These are phyloP conservation scores for Cinara cedri DNA, from an alignment of 2,888 invertebrate genomes.

Conservation along the genomic window DNA sequence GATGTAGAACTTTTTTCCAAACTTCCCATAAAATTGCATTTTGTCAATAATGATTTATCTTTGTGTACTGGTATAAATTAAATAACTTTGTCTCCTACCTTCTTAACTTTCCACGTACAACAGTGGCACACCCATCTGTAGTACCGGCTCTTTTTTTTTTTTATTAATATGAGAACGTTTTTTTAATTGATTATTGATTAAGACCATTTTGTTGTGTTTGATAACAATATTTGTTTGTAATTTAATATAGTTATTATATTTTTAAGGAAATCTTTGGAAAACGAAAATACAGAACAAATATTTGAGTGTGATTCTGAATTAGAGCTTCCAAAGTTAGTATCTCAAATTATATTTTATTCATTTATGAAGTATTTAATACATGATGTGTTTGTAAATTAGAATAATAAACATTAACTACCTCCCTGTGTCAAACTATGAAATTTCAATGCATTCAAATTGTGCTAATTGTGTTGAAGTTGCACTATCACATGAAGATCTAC, in stretches of 20 bases:
- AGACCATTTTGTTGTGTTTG: neutral
- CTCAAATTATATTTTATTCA: neutral
- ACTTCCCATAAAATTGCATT: too few relatives aligned
- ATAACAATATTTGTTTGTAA: neutral
- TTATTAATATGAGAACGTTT: too few relatives aligned
- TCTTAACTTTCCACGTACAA: too few relatives aligned
- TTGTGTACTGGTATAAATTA: too few relatives aligned
- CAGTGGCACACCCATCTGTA: too few relatives aligned
- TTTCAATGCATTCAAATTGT: slow-evolving; percentile 43
- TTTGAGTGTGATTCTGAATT: slow-evolving; percentile 1
- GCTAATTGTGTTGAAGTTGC: slow-evolving; percentile 49
- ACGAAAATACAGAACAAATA: slow-evolving; percentile 28
- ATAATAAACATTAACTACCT: slow-evolving; percentile 46
- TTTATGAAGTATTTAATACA: neutral
- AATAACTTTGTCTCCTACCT: too few relatives aligned
- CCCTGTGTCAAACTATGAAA: slow-evolving; percentile 36
- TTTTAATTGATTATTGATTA: too few relatives aligned
- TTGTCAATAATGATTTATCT: too few relatives aligned
- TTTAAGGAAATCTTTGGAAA: slow-evolving; percentile 42
- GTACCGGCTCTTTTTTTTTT: too few relatives aligned
- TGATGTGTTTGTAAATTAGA: slow-evolving; percentile 17
- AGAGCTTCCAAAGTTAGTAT: slow-evolving; percentile 35
- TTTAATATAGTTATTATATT: neutral
- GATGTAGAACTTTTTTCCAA: too few relatives aligned
- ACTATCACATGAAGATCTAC: slow-evolving; percentile 21